Conservation (phyloP, 2,113 vertebrate genomes). For the Laterallus jamaicensis region DNA sequence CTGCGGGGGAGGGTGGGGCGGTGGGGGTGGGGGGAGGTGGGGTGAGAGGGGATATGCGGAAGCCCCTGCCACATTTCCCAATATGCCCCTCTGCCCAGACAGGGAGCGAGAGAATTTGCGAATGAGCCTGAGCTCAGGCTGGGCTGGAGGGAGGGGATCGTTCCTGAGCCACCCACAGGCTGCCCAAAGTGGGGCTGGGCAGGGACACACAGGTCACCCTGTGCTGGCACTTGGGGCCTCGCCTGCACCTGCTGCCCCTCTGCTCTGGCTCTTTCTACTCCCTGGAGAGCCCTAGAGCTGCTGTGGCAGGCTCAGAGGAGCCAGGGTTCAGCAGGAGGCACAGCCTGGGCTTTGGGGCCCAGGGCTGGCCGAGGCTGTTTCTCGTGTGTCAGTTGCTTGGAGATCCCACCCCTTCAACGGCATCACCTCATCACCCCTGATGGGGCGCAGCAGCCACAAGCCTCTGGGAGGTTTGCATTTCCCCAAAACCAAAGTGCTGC, state of each 20-base stretch:
- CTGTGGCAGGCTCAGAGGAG: rapidly evolving
- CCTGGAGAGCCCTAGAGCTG: neutral
- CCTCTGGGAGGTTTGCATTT: rapidly evolving
- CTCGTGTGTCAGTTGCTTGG: neutral
- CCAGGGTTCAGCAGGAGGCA: rapidly evolving
- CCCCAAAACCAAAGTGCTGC: rapidly evolving
- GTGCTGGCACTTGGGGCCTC: rapidly evolving
- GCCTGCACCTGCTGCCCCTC: neutral
- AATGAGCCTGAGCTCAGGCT: neutral
- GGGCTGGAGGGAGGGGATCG: neutral
- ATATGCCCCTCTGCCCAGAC: neutral
- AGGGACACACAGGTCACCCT: neutral
- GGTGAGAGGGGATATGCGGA: too few species aligned
- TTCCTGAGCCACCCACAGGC: neutral
- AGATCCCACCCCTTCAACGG: neutral
- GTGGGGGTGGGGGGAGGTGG: too few species aligned
- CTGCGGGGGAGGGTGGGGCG: neutral
- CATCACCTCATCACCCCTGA: rapidly evolving
- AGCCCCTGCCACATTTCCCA: neutral
- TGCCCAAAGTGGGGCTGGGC: neutral
- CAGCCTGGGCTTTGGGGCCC: neutral
- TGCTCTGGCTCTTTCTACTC: neutral
- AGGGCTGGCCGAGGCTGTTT: rapidly evolving
- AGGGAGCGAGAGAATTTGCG: neutral
- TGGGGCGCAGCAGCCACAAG: neutral